These are phyloP conservation scores for Drosophila robusta DNA, from an alignment of 2,888 invertebrate genomes.

Conservation along the genomic window DNA sequence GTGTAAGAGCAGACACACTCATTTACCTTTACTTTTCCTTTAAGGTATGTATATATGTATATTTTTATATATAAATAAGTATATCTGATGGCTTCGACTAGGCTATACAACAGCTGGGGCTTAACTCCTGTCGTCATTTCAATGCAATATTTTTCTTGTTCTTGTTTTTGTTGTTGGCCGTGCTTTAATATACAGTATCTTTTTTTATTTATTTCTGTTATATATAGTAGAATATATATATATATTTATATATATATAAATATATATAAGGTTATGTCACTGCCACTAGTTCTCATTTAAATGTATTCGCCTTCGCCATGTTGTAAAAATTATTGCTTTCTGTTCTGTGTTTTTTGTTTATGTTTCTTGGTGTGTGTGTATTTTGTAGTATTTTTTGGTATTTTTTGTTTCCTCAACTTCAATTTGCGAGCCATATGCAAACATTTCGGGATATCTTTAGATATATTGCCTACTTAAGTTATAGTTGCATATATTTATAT, in stretches of 20 bases:
- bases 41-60: slow-evolving; percentile 20
- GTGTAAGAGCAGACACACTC: slow-evolving; percentile 73
- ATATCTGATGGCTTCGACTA: slow-evolving; percentile 49
- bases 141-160: slow-evolving; percentile 6
- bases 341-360: slow-evolving; percentile 29
- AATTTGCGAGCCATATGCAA: slow-evolving; percentile 75
- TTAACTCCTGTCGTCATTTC: slow-evolving; percentile 7
- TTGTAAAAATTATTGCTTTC: slow-evolving; percentile 78
- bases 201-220: slow-evolving; percentile 5
- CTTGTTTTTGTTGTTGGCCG: slow-evolving; percentile 35
- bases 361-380: slow-evolving; percentile 19
- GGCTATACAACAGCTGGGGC: slow-evolving; percentile 35
- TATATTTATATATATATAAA: slow-evolving; percentile 34
- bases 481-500: slow-evolving; percentile 60
- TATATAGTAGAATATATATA: slow-evolving; percentile 23
- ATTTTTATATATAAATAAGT: slow-evolving; percentile 25
- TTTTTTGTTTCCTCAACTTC: slow-evolving; percentile 57
- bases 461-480: slow-evolving; percentile 64
- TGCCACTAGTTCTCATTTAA: slow-evolving; percentile 67
- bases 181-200: slow-evolving; percentile 54
- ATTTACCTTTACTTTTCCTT: slow-evolving; percentile 29
- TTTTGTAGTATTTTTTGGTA: slow-evolving; percentile 24
- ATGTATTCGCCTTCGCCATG: slow-evolving; percentile 41
- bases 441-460: slow-evolving; percentile 63
- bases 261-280: slow-evolving; percentile 70